A percentile compares a stretch with the other conserved stretches of the same genome.
Evolutionary conservation across 2,113 vertebrate species (phyloP).

Genomic region (Anhinga anhinga): DNA sequence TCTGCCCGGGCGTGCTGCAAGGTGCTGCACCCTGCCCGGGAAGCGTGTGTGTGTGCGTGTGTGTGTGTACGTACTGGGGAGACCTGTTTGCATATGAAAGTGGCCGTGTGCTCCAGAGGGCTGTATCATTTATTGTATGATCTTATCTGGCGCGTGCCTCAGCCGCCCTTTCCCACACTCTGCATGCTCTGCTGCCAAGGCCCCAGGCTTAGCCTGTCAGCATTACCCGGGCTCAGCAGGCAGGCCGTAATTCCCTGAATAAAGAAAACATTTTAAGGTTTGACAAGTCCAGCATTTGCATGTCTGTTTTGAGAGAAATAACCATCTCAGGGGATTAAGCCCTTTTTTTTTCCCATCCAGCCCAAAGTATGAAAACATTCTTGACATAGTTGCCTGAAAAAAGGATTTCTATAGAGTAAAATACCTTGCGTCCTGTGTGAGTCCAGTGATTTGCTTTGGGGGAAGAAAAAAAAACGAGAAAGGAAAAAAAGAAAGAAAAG

Average conservation of each 20-base stretch:
- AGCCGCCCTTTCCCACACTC: constrained; percentile 86
- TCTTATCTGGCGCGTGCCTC: constrained; percentile 85
- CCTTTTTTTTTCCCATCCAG: constrained; percentile 41
- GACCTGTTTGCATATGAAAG: constrained; percentile 85
- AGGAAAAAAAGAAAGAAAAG: constrained; percentile 33
- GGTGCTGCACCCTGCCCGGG: constrained; percentile 10
- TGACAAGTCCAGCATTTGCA: constrained; percentile 73
- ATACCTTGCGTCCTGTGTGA: constrained; percentile 46
- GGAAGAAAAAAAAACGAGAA: not conserved
- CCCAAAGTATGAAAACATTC: constrained; percentile 79
- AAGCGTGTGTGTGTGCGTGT: not conserved
- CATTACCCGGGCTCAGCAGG: constrained; percentile 82
- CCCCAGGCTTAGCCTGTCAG: constrained; percentile 75
- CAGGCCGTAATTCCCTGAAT: constrained; percentile 82
- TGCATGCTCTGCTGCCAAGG: constrained; percentile 76
- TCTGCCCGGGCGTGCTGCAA: not conserved
- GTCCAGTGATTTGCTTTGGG: constrained; percentile 46
- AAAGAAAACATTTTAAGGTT: constrained; percentile 75
- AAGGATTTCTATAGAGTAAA: constrained; percentile 73
- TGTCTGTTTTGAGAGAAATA: constrained; percentile 84
- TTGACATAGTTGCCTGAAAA: constrained; percentile 74
- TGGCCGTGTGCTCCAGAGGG: constrained; percentile 61
- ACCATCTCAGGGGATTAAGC: constrained; percentile 78
- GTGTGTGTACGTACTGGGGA: constrained; percentile 53
- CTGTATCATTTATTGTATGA: constrained; percentile 75